Evolutionary conservation across 2,888 invertebrate species (phyloP).

Genomic region (Isoperla grammatica): DNA sequence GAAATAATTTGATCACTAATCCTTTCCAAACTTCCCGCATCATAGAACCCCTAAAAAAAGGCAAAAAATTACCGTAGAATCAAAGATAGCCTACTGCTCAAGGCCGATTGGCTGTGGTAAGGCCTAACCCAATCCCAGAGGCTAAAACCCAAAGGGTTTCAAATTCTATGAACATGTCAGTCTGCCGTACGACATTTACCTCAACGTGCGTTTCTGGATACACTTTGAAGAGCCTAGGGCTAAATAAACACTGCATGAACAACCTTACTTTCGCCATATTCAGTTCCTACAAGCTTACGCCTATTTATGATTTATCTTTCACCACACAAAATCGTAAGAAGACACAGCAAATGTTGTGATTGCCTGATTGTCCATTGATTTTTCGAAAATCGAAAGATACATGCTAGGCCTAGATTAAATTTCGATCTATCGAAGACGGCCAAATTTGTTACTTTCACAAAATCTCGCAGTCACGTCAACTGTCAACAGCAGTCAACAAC

Average conservation of each 20-base stretch:
- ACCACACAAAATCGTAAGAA: no score
- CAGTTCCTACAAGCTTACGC: no score
- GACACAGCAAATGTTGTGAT: no score
- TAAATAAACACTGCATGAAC: conserved; percentile 60
- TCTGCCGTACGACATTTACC: conserved; percentile 40
- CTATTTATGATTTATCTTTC: no score
- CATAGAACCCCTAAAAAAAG: conserved; percentile 57
- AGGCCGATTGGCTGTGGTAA: neutral
- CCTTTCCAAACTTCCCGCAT: conserved; percentile 61
- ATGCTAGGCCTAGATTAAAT: neutral
- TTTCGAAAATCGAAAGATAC: no score
- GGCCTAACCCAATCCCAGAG: neutral
- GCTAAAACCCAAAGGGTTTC: no score
- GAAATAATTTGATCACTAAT: conserved; percentile 67
- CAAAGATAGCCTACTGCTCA: conserved; percentile 10
- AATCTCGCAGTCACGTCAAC: no score
- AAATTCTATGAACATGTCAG: conserved; percentile 9
- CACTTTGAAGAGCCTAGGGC: conserved; percentile 65
- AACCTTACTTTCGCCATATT: conserved; percentile 47
- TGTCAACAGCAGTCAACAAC: no score
- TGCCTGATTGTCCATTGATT: no score
- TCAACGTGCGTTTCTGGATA: conserved; percentile 58
- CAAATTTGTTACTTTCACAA: no score
- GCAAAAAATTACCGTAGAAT: conserved; percentile 34
- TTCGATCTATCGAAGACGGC: conserved; percentile 4